Conservation (phyloP, 2,888 invertebrate species). For the Leptinotarsa haldemani region DNA sequence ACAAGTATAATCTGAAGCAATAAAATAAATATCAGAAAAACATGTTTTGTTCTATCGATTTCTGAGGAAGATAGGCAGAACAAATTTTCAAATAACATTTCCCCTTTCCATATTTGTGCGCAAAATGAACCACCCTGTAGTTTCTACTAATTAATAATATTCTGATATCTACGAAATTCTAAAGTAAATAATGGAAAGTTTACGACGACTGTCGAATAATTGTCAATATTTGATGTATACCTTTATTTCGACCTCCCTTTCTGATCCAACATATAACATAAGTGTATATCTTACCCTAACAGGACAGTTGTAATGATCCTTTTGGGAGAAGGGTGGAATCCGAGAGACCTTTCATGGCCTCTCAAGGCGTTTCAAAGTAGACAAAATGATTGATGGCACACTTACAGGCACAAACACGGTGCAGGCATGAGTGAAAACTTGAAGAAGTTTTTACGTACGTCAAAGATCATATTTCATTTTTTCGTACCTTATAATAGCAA, state of each 20-base stretch:
- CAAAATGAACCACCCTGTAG: too few species aligned
- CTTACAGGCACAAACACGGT: background rate
- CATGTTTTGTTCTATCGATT: too few species aligned
- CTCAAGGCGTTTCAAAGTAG: background rate
- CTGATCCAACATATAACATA: background rate
- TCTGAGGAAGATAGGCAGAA: too few species aligned
- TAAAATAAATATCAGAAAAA: too few species aligned
- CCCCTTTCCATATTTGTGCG: too few species aligned
- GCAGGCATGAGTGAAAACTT: background rate
- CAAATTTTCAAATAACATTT: too few species aligned
- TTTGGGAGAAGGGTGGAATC: background rate
- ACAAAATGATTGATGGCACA: constrained; percentile 7
- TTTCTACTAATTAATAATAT: too few species aligned
- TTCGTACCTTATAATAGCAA: too few species aligned
- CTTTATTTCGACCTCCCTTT: background rate
- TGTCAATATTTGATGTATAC: background rate
- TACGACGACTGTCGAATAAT: too few species aligned
- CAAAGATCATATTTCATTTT: too few species aligned
- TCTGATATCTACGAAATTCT: background rate
- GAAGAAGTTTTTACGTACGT: too few species aligned
- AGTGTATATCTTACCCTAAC: background rate
- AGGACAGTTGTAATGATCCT: constrained; percentile 2
- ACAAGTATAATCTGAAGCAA: too few species aligned
- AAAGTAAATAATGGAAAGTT: background rate
- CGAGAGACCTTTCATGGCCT: background rate